These are phyloP conservation scores for Labeo catla DNA, from an alignment of 2,113 vertebrate genomes.

Conservation along the genomic window DNA sequence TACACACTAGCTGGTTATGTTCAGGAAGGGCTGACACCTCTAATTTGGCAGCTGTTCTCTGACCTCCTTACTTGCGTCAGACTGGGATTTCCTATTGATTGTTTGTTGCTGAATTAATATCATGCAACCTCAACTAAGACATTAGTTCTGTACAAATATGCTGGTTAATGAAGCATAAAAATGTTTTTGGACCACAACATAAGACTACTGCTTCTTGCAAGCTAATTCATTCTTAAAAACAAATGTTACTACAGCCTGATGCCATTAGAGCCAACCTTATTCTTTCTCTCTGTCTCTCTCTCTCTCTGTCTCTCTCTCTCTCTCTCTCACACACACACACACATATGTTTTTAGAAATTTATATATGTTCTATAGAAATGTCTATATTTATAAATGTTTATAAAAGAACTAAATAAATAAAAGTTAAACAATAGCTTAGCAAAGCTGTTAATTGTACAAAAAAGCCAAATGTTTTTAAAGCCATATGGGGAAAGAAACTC, in stretches of 20 bases:
- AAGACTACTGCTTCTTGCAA: background rate
- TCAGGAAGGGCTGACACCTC: constrained; percentile 40
- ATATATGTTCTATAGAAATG: background rate
- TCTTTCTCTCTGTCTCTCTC: no score
- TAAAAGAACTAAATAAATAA: no score
- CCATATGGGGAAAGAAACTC: background rate
- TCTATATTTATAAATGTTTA: no score
- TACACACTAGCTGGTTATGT: background rate
- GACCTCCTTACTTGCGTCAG: background rate
- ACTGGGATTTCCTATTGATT: constrained; percentile 27
- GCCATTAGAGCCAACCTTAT: background rate
- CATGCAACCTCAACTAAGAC: constrained; percentile 1
- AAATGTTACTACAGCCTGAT: background rate
- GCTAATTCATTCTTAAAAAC: background rate
- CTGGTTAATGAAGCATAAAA: background rate
- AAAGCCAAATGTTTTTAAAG: background rate
- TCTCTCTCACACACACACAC: background rate
- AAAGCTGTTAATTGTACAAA: no score
- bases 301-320: no score
- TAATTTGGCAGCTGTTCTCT: constrained; percentile 20
- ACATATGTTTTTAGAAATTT: background rate
- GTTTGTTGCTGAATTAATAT: background rate
- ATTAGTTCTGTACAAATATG: background rate
- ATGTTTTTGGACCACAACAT: background rate
- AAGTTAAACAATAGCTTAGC: no score